Base-by-base conservation (phyloP, 2,113 vertebrate species). In the Corynorhinus townsendii region DNA sequence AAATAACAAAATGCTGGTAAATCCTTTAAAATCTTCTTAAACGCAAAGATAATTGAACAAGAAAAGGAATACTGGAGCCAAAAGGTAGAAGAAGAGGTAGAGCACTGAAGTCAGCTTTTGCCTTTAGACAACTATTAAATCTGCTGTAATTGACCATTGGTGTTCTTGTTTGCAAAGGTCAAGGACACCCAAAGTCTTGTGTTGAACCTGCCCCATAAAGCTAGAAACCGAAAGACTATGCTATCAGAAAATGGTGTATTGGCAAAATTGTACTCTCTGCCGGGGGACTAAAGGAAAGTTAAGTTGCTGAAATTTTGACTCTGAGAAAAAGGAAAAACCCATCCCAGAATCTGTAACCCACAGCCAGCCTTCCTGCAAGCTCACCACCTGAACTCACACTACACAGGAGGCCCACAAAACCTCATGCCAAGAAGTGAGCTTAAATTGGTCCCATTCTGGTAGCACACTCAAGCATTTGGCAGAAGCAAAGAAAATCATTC, bases 21-120 rank as follows among this genome's bases (percentile, higher is more conserved):
- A n/a, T 24, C 26, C 35, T 94, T 95, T 52, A 52, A 83, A 72
- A 86, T 76, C 22, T 30, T 86, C 20, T n/a, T 82, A 82, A 96
- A 66, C 40, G 3, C 12, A 80, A 72, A 81, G 26, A 80, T 38
- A 38, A 72, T 24, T 24, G 14, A 90, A 26, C 49, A 52, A 52
- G 49, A 17, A 52, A 72, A 68, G n/a, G 30, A 89, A 91, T n/a
- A 45, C 6, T 38, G 38, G 71, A 1, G n/a, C 30, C 33, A 86
- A 89, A 89, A 76, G 12, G 6, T 14, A 71, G 82, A 22, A 47
- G n/a, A 77, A 52, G 19, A 16, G 1, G 19, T 16, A 54, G 26
- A 54, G 4, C 19, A 40, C 9, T 19, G 54, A 82, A 82, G 52
- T 26, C 40, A 47, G 38, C 7, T 91, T 54, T 93, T 33, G 86